Evolutionary conservation across 2,797 vertebrate species (phyloP).

Genomic region (Choloepus didactylus): DNA sequence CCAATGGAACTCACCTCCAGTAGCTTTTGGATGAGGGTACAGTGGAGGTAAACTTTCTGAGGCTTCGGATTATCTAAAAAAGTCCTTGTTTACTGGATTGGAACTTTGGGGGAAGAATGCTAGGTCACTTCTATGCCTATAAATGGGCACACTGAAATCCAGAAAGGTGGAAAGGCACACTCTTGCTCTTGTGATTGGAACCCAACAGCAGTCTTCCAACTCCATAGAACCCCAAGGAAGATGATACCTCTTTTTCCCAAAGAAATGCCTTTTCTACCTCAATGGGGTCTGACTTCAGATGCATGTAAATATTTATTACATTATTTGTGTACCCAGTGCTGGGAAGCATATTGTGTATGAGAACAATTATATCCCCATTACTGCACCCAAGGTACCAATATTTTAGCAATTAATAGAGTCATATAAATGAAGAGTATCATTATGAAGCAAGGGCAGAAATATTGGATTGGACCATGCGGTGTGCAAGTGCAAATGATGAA

Average conservation of each 20-base stretch:
- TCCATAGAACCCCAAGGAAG: neutral
- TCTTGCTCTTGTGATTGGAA: rapidly evolving
- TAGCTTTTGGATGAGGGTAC: neutral
- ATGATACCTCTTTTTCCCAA: neutral
- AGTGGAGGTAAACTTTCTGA: neutral
- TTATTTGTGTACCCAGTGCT: neutral
- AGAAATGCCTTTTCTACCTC: neutral
- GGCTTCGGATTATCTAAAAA: neutral
- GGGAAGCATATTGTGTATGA: rapidly evolving
- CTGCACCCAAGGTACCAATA: neutral
- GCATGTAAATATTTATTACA: neutral
- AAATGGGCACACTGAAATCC: neutral
- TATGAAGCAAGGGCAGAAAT: neutral
- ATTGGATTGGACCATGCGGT: no score
- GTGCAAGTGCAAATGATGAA: rapidly evolving
- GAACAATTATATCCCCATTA: rapidly evolving
- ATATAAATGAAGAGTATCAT: rapidly evolving
- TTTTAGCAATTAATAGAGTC: neutral
- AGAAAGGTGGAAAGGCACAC: neutral
- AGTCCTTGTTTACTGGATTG: neutral
- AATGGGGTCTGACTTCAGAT: neutral
- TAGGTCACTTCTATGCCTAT: neutral
- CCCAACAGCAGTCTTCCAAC: neutral
- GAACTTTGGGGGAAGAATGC: neutral
- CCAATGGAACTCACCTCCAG: neutral